Evolutionary conservation across 1,140 invertebrate species (phyloP).

Genomic region (Agrypnia vestita): DNA sequence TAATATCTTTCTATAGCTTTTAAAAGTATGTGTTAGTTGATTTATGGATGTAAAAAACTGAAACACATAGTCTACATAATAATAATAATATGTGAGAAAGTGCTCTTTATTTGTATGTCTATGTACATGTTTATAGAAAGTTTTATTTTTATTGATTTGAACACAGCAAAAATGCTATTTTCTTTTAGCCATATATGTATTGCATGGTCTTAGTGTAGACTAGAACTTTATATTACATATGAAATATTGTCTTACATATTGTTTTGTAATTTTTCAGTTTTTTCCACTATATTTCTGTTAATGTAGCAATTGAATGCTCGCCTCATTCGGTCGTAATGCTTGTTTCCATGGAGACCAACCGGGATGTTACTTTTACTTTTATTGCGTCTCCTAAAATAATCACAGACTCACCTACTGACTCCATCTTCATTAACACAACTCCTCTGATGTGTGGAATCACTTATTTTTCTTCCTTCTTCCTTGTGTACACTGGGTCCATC

Average conservation of each 20-base stretch:
- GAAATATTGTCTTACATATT: not conserved
- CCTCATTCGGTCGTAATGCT: constrained; percentile 5
- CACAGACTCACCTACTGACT: constrained; percentile 7
- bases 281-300: constrained; percentile 3
- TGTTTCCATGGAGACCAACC: not conserved
- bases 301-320: not conserved
- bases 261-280: not conserved
- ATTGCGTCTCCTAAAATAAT: constrained; percentile 15
- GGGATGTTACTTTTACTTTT: not conserved
- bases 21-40: no score
- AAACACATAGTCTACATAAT: no score
- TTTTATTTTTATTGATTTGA: not conserved
- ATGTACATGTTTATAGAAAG: no score
- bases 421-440: constrained; percentile 41
- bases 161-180: not conserved
- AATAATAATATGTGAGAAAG: no score
- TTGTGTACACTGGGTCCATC: constrained; percentile 27
- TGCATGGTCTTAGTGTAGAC: constrained; percentile 1
- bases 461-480: constrained; percentile 24
- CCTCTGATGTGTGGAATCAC: constrained; percentile 53
- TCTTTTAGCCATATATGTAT: not conserved
- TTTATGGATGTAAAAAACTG: no score
- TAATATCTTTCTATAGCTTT: no score
- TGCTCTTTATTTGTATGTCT: no score
- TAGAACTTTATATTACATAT: not conserved